Percentiles rank a stretch among this genome's conserved stretches.
These are phyloP conservation scores for Calidris pygmaea DNA, from an alignment of 2,113 vertebrate species.

Conservation along the genomic window DNA sequence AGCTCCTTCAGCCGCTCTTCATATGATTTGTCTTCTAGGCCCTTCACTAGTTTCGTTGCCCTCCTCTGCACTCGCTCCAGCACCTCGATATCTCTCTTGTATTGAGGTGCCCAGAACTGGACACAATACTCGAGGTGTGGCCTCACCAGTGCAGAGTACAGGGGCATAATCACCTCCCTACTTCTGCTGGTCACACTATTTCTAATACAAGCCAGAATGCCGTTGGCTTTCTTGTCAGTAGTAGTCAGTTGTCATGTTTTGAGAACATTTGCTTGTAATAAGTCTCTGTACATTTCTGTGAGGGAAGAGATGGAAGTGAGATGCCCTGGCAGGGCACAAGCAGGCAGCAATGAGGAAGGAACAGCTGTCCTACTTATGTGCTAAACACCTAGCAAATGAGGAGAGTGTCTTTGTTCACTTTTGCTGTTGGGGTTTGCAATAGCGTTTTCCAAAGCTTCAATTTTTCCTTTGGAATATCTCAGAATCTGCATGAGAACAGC, in stretches of 20 bases:
- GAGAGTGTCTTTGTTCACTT: background rate
- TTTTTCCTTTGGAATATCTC: background rate
- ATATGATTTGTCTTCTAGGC: no score
- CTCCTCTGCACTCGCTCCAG: no score
- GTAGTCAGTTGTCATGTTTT: background rate
- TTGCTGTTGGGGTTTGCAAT: background rate
- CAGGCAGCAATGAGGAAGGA: background rate
- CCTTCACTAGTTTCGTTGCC: no score
- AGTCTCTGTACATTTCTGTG: background rate
- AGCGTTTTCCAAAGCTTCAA: background rate
- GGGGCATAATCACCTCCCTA: no score
- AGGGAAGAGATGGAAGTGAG: background rate
- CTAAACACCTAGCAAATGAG: background rate
- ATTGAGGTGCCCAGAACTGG: no score
- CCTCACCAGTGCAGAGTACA: no score
- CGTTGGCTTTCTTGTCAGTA: no score
- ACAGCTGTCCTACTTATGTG: background rate
- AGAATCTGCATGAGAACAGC: background rate
- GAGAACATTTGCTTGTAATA: constrained; percentile 13
- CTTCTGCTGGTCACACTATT: no score
- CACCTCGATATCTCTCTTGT: no score
- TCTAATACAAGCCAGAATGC: no score
- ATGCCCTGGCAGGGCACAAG: background rate
- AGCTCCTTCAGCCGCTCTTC: no score
- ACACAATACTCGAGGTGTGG: no score